phyloP scores from a whole-genome alignment of 2,113 vertebrate genomes.

The Campylorhamphus procurvoides region DNA sequence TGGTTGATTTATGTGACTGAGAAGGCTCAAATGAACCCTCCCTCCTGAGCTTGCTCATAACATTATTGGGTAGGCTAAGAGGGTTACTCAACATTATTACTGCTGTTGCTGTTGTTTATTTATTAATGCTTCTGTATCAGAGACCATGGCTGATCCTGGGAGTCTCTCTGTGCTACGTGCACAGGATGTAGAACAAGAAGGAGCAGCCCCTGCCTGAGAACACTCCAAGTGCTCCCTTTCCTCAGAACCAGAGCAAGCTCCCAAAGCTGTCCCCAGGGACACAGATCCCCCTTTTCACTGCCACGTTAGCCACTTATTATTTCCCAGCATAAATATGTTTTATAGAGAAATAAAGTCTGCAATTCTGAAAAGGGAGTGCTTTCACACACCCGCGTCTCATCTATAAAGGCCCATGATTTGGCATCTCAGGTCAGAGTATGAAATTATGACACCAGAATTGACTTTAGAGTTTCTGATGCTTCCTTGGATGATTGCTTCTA shows the following conservation, averaged over 20 bases:
- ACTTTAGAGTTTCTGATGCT: slow-evolving; percentile 80
- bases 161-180: slow-evolving; percentile 15
- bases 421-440: slow-evolving; percentile 77
- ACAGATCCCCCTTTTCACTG: neutral
- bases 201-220: neutral
- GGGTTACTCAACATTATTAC: slow-evolving; percentile 61
- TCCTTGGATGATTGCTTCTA: slow-evolving; percentile 82
- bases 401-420: slow-evolving; percentile 75
- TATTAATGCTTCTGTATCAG: slow-evolving; percentile 56
- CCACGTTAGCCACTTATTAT: slow-evolving; percentile 70
- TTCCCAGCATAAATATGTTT: slow-evolving; percentile 76
- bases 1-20: slow-evolving; percentile 40
- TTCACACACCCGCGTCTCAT: slow-evolving; percentile 72
- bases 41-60: slow-evolving; percentile 55
- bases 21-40: slow-evolving; percentile 22
- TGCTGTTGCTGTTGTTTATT: slow-evolving; percentile 65
- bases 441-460: slow-evolving; percentile 82
- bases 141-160: slow-evolving; percentile 4
- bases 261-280: neutral
- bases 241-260: neutral
- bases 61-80: slow-evolving; percentile 52
- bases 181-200: neutral
- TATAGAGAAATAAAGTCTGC: slow-evolving; percentile 80
- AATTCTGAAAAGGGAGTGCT: slow-evolving; percentile 73
- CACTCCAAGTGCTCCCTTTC: neutral